These are phyloP conservation scores for Tetragonisca angustula DNA, from an alignment of 2,888 invertebrate species.

Conservation along the genomic window DNA sequence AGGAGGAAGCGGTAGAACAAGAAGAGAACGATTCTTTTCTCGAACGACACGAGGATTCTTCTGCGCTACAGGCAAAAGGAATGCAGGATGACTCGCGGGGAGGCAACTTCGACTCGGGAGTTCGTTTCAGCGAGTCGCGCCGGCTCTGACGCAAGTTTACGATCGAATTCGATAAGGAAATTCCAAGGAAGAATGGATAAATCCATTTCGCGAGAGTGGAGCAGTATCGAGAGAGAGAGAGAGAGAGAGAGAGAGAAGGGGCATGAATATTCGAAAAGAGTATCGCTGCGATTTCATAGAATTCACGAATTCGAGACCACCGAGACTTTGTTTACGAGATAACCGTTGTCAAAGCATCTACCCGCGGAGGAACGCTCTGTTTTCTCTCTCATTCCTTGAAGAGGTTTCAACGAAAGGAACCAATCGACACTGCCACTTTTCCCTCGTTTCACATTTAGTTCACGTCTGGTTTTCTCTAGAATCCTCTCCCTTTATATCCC, in stretches of 20 bases:
- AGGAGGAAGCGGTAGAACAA: neutral
- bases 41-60: constrained; percentile 3
- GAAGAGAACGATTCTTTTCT: neutral
- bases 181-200: constrained; percentile 18
- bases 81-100: constrained; percentile 30
- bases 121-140: constrained; percentile 4
- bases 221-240: too few relatives aligned
- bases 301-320: constrained; percentile 37
- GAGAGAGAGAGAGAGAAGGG: neutral
- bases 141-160: constrained; percentile 15
- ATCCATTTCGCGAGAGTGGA: neutral
- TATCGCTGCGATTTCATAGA: constrained; percentile 17
- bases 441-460: constrained; percentile 36
- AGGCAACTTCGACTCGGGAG: constrained; percentile 21
- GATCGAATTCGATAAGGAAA: constrained; percentile 33
- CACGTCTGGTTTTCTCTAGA: neutral
- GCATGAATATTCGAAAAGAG: constrained; percentile 9
- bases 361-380: constrained; percentile 19
- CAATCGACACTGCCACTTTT: constrained; percentile 56
- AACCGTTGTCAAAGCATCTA: constrained; percentile 58
- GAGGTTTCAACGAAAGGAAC: constrained; percentile 44
- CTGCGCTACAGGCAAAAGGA: constrained; percentile 11
- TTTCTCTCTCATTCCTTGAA: constrained; percentile 6
- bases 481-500: neutral
- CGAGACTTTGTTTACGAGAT: constrained; percentile 66